phyloP scores from a whole-genome alignment of 2,888 invertebrate genomes.

The Tribolium freemani region DNA sequence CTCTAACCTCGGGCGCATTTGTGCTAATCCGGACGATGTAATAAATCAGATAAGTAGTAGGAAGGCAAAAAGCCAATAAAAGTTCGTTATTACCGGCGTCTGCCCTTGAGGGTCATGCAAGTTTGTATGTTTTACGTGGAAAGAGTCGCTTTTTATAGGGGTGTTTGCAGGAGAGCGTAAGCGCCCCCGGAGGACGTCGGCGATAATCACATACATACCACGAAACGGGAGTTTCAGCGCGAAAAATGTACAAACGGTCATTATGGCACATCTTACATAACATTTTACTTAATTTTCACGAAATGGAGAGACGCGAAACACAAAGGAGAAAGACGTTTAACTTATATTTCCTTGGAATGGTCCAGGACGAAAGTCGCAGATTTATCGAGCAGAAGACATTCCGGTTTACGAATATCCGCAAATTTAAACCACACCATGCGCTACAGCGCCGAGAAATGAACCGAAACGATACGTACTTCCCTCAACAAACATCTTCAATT shows the following conservation, averaged over 20 bases:
- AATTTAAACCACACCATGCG: neutral
- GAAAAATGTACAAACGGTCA: constrained; percentile 1
- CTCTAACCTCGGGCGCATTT: neutral
- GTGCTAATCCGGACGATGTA: neutral
- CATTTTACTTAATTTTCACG: constrained; percentile 29
- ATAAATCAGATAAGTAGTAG: constrained; percentile 27
- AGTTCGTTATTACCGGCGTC: constrained; percentile 49
- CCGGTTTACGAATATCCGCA: constrained; percentile 5
- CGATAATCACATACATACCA: constrained; percentile 39
- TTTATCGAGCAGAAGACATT: constrained; percentile 26
- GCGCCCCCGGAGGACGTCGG: constrained; percentile 46
- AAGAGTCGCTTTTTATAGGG: constrained; percentile 49
- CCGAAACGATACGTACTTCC: neutral
- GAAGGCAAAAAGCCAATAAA: constrained; percentile 39
- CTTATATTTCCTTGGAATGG: constrained; percentile 20
- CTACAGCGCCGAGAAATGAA: neutral
- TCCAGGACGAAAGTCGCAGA: constrained; percentile 14
- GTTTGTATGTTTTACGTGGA: constrained; percentile 50
- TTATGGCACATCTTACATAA: constrained; percentile 23
- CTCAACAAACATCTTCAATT: too few relatives aligned
- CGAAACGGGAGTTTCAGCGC: constrained; percentile 3
- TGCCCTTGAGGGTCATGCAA: constrained; percentile 42
- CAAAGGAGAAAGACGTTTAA: constrained; percentile 19
- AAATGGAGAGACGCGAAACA: constrained; percentile 15
- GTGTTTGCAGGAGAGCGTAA: constrained; percentile 48